Evolutionary conservation across 2,888 invertebrate genomes (phyloP), one percentile per base, ranked within the genome.

Genomic region (Drosophila falleni): DNA sequence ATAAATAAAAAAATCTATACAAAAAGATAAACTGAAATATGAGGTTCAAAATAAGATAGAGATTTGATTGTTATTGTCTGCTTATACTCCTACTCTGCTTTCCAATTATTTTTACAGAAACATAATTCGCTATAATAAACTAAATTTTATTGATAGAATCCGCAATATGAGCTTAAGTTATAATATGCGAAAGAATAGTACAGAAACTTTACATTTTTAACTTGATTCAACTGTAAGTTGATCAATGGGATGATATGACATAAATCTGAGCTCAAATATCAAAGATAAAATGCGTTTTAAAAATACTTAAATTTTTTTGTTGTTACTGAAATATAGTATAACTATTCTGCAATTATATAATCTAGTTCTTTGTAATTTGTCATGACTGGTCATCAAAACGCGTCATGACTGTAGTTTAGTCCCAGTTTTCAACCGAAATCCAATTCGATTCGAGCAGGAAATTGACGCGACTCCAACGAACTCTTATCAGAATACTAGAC

Each of bases 401-500:
- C 19, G 50, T 50, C 35, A 19, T 19, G 19, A 23, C 26, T 49
- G 53, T 31, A 55, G 41, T 16, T 13, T 31, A 44, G 19, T 33
- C 19, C 19, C 33, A 42, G 29, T 42, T 11, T 8, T 1, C 5
- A 8, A n/a, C 11, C 15, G 3, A 47, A 58, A 44, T 44, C 55
- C 26, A 46, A 47, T 26, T 58, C 35, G 35, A 16, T 37, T 16
- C 23, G 58, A 37, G 42, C 65, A 66, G 72, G 71, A 75, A 70
- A 66, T 55, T 70, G 26, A 59, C 35, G 46, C 39, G 35, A 65
- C 66, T 26, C 23, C 46, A 29, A 31, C 60, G 33, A 62, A 46
- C 41, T 55, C 82, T 75, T 81, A 81, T 81, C 82, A 79, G 46
- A 31, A n/a, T 60, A 42, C 10, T 13, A 10, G n/a, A 41, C 59